Conservation (phyloP, 2,797 vertebrate species). For the Characodon lateralis region DNA sequence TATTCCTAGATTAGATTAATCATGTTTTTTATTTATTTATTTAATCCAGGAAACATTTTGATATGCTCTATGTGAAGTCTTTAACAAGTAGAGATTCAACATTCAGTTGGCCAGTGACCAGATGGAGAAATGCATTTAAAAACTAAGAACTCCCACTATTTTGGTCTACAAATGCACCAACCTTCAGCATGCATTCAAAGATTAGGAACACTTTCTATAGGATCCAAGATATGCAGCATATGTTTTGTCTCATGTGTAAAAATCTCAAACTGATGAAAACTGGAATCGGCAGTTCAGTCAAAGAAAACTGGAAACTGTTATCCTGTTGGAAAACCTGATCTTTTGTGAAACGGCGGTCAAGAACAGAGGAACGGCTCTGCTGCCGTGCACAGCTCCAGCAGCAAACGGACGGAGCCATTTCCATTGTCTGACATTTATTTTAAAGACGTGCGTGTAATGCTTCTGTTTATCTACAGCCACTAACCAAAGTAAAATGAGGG, state of each 20-base stretch:
- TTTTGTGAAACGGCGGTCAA: constrained; percentile 26
- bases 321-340: constrained; percentile 19
- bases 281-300: not conserved
- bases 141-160: not conserved
- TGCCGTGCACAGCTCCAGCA: constrained; percentile 24
- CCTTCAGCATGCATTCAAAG: not conserved
- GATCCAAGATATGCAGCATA: not conserved
- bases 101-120: too few species aligned
- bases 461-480: constrained; percentile 28
- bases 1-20: constrained; percentile 34
- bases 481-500: constrained; percentile 36
- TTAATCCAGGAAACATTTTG: constrained; percentile 23
- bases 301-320: not conserved
- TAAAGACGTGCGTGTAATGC: not conserved
- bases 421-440: not conserved
- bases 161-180: not conserved
- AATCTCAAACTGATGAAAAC: not conserved
- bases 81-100: too few species aligned
- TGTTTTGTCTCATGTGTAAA: not conserved
- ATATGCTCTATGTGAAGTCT: too few species aligned
- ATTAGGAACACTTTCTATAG: not conserved
- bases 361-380: constrained; percentile 39
- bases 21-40: constrained; percentile 1
- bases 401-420: constrained; percentile 33
- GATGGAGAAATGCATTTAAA: too few species aligned